phyloP scores from a whole-genome alignment of 30 jellyfish, hydroid and myxozoan species.

The Aurelia aurita complex sp. Pacific region DNA sequence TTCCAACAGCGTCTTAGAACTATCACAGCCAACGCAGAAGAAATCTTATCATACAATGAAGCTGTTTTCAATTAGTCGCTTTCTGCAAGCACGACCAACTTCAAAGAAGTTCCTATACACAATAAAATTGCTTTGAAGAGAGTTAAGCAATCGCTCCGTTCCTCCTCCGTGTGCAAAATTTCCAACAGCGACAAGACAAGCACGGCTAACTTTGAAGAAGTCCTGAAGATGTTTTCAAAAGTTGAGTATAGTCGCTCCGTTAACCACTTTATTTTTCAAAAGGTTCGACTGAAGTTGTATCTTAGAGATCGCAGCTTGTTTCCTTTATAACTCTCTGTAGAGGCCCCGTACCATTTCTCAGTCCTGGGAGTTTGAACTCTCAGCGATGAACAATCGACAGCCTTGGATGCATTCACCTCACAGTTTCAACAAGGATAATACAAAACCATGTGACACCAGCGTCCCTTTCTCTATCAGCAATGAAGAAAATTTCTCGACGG shows the following conservation, averaged over 20 bases:
- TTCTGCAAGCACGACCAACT: no score
- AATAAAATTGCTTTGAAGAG: no score
- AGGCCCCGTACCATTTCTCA: conserved; percentile 21
- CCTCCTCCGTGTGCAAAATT: no score
- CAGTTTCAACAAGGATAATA: background rate
- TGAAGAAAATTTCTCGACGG: background rate
- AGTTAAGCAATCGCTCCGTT: no score
- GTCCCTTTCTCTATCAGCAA: background rate
- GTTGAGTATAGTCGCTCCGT: background rate
- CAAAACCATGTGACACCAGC: conserved; percentile 1
- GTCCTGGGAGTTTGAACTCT: conserved; percentile 34
- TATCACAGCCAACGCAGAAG: no score
- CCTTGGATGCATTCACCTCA: conserved; percentile 22
- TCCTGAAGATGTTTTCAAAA: conserved; percentile 2
- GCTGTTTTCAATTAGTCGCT: no score
- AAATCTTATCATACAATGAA: no score
- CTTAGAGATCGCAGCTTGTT: conserved; percentile 56
- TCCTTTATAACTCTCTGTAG: conserved; percentile 18
- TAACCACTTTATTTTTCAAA: conserved; percentile 27
- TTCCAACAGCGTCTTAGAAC: no score
- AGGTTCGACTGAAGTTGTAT: background rate
- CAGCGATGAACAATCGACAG: conserved; percentile 25
- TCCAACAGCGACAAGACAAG: no score
- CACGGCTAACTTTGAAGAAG: no score
- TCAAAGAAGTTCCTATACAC: no score